phyloP scores from a whole-genome alignment of 1,140 invertebrate genomes.

The Drosophila willistoni region DNA sequence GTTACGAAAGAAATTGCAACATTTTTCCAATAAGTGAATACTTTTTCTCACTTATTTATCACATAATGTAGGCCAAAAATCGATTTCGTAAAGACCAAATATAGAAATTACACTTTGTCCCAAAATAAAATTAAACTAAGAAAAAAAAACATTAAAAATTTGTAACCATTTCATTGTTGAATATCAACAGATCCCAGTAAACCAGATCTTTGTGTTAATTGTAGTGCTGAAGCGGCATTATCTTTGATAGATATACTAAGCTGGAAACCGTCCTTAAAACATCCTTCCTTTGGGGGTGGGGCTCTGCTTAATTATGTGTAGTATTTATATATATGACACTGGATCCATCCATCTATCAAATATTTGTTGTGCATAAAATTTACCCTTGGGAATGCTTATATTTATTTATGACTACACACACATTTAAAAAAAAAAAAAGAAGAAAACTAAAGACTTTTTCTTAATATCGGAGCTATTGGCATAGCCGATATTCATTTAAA shows the following conservation, averaged over 20 bases:
- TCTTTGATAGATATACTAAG: conserved; percentile 31
- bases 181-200: conserved; percentile 7
- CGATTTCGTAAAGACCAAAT: background rate
- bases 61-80: conserved; percentile 34
- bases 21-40: background rate
- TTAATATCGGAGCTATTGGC: background rate
- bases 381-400: conserved; percentile 55
- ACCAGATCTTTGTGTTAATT: background rate
- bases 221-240: conserved; percentile 10
- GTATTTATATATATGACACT: conserved; percentile 56
- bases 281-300: background rate
- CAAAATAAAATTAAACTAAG: background rate
- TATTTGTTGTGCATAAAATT: conserved; percentile 20
- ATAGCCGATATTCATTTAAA: conserved; percentile 24
- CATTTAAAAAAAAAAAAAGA: background rate
- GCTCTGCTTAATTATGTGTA: background rate
- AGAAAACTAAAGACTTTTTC: background rate
- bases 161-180: background rate
- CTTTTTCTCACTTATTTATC: conserved; percentile 44
- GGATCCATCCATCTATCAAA: conserved; percentile 43
- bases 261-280: conserved; percentile 10
- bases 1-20: background rate
- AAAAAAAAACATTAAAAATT: background rate
- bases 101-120: conserved; percentile 5
- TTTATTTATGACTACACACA: conserved; percentile 23